A percentile compares a stretch with the other conserved stretches of the same genome.
phyloP scores from a whole-genome alignment of 35 echinoderm and acorn worm species.

The Apostichopus japonicus region DNA sequence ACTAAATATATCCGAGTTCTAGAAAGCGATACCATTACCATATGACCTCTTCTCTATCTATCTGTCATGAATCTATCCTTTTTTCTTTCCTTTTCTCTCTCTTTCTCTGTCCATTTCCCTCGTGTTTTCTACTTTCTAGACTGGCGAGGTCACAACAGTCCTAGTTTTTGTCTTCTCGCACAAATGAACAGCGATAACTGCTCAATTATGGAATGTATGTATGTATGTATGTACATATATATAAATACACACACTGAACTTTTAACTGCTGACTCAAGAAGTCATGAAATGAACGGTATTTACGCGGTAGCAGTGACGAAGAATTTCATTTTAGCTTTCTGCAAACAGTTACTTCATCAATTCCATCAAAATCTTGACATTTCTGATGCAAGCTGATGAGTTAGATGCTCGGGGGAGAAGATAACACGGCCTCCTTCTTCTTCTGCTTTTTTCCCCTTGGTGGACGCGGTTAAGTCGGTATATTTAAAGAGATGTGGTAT shows the following conservation, averaged over 20 bases:
- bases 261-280: not conserved
- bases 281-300: not conserved
- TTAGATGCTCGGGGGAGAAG: not conserved
- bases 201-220: constrained; percentile 3
- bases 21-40: too few species aligned
- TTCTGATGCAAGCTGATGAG: constrained; percentile 17
- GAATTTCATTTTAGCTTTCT: not conserved
- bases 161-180: not conserved
- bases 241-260: not conserved
- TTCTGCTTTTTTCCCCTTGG: too few species aligned
- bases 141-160: not conserved
- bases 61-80: too few species aligned
- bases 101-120: not conserved
- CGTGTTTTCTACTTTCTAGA: not conserved
- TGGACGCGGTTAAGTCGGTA: not conserved
- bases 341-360: constrained; percentile 8
- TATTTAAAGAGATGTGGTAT: not conserved
- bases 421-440: constrained; percentile 5
- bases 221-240: not conserved
- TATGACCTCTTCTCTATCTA: too few species aligned
- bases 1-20: too few species aligned
- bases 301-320: not conserved
- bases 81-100: not conserved
- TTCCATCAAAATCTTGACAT: constrained; percentile 3
- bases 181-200: not conserved